phyloP scores from a whole-genome alignment of 2,888 invertebrate species.

The Gastrophysa polygoni region DNA sequence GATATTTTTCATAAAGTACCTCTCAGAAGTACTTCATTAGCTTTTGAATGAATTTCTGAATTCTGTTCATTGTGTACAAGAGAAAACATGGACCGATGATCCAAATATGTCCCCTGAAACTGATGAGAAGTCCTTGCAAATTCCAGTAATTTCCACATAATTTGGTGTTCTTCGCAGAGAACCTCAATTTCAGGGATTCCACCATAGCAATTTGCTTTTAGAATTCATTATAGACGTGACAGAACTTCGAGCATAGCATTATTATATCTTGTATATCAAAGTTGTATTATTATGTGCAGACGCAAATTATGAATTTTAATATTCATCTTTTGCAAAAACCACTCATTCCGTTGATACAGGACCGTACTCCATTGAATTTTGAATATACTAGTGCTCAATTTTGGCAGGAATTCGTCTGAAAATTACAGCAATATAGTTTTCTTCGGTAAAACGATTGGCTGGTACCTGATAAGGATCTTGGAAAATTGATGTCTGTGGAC shows the following conservation, averaged over 20 bases:
- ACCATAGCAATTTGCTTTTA: constrained; percentile 29
- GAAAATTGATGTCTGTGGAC: no score
- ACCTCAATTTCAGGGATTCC: constrained; percentile 28
- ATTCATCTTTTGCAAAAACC: constrained; percentile 22
- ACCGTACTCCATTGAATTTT: background rate
- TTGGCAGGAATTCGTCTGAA: no score
- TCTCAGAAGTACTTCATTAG: no score
- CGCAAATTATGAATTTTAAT: constrained; percentile 30
- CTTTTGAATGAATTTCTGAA: no score
- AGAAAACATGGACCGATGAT: background rate
- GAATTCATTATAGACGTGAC: constrained; percentile 32
- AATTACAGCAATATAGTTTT: no score
- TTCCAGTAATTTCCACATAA: constrained; percentile 35
- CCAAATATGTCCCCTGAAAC: background rate
- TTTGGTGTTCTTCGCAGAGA: constrained; percentile 25
- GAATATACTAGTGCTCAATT: no score
- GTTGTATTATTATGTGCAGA: constrained; percentile 30
- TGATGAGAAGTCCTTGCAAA: constrained; percentile 18
- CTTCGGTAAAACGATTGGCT: no score
- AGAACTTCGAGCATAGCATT: constrained; percentile 22
- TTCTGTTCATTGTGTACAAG: background rate
- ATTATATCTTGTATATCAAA: constrained; percentile 31
- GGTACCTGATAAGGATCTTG: no score
- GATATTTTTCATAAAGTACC: no score
- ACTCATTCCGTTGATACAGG: constrained; percentile 8